Evolutionary conservation across 2,888 invertebrate species (phyloP).

Genomic region (Junonia oenone): DNA sequence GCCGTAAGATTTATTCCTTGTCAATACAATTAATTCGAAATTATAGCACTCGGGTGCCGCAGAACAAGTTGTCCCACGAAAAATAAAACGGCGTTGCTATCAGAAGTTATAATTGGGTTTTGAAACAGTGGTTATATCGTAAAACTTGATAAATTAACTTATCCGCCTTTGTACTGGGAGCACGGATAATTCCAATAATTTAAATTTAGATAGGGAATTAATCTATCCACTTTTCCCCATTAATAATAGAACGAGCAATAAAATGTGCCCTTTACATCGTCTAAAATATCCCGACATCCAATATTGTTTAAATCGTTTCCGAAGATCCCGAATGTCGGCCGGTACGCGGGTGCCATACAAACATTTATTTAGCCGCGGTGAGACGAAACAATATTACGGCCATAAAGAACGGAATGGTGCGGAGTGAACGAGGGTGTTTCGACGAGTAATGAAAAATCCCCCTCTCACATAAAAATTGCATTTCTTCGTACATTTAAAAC

Average conservation of each 20-base stretch:
- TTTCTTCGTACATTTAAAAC: conserved; percentile 38
- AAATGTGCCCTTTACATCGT: conserved; percentile 36
- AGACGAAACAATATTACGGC: conserved; percentile 61
- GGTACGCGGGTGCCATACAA: conserved; percentile 45
- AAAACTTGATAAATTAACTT: conserved; percentile 20
- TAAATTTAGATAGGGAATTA: conserved; percentile 22
- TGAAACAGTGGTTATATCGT: conserved; percentile 9
- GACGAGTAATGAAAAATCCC: conserved; percentile 56
- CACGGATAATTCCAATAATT: conserved; percentile 18
- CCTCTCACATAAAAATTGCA: conserved; percentile 48
- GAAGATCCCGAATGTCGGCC: conserved; percentile 2
- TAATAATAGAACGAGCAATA: conserved; percentile 51
- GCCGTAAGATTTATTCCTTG: conserved; percentile 10
- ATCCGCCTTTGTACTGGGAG: background rate
- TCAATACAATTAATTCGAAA: conserved; percentile 4
- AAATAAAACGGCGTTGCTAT: conserved; percentile 11
- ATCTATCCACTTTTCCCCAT: conserved; percentile 34
- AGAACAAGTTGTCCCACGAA: conserved; percentile 6
- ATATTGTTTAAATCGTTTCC: conserved; percentile 50
- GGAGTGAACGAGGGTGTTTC: conserved; percentile 45
- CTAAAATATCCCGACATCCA: conserved; percentile 54
- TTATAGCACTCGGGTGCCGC: background rate
- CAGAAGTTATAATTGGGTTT: conserved; percentile 20
- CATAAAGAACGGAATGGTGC: conserved; percentile 52
- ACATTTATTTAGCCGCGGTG: conserved; percentile 58